Conservation (phyloP, 2,113 vertebrate genomes). For the Peucedramus taeniatus region DNA sequence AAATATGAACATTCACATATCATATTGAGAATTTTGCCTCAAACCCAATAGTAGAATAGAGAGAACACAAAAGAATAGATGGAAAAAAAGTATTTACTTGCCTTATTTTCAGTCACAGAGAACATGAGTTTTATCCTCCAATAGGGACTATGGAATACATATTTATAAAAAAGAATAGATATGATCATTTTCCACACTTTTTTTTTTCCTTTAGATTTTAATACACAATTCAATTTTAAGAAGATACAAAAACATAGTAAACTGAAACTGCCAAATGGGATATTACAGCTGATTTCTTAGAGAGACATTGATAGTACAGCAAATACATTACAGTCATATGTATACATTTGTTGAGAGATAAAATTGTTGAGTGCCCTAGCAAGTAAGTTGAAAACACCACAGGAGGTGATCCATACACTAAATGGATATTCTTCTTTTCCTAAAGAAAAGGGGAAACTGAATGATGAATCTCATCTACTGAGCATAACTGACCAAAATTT, state of each 20-base stretch:
- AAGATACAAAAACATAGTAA: background rate
- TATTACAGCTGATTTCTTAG: background rate
- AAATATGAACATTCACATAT: background rate
- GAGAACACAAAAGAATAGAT: background rate
- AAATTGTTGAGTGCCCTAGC: background rate
- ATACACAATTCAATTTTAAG: background rate
- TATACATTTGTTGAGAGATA: background rate
- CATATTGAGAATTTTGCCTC: background rate
- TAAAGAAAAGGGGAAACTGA: background rate
- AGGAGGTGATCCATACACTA: background rate
- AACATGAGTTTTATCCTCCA: background rate
- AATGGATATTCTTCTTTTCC: background rate
- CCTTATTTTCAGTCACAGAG: background rate
- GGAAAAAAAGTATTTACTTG: background rate
- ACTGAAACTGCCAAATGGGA: background rate
- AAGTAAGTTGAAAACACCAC: background rate
- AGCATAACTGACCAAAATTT: background rate
- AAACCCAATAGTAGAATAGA: background rate
- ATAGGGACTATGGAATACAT: background rate
- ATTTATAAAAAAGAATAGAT: background rate
- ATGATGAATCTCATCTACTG: background rate
- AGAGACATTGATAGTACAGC: background rate
- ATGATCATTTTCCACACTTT: background rate
- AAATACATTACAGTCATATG: background rate
- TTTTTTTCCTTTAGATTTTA: background rate